Evolutionary conservation across 2,797 vertebrate genomes (phyloP).

Genomic region (Myotis findleyi): DNA sequence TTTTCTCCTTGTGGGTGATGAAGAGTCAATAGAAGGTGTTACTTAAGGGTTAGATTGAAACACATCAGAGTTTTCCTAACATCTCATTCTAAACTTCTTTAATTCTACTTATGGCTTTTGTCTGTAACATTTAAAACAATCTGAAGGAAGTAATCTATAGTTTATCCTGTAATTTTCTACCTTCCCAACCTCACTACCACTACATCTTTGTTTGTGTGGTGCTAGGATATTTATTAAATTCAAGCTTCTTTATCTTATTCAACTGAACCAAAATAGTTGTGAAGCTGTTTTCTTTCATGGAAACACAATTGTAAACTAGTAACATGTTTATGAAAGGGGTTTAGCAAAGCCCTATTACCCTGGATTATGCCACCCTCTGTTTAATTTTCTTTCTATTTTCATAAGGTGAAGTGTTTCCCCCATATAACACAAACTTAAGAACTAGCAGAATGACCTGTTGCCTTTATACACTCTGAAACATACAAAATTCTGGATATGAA

Average conservation of each 20-base stretch:
- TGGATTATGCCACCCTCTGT: not conserved
- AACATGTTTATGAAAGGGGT: not conserved
- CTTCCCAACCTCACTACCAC: not conserved
- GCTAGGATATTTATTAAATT: not conserved
- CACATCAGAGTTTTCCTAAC: not conserved
- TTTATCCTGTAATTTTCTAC: not conserved
- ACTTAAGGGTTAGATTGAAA: not conserved
- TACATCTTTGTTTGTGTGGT: not conserved
- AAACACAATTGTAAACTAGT: constrained; percentile 26
- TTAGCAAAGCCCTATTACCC: not conserved
- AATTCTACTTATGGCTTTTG: not conserved
- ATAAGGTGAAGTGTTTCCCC: not conserved
- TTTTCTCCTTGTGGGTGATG: not conserved
- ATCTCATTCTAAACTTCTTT: constrained; percentile 10
- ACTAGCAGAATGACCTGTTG: constrained; percentile 5
- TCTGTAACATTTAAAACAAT: not conserved
- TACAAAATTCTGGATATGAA: constrained; percentile 52
- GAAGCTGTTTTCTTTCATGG: not conserved
- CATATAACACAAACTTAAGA: constrained; percentile 2
- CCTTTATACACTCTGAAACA: not conserved
- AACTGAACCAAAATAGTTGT: not conserved
- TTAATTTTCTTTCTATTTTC: constrained; percentile 34
- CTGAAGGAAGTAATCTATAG: not conserved
- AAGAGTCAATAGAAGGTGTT: not conserved
- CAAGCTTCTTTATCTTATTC: not conserved